These are phyloP conservation scores for Loriculus beryllinus DNA, from an alignment of 2,797 vertebrate genomes.

Conservation along the genomic window DNA sequence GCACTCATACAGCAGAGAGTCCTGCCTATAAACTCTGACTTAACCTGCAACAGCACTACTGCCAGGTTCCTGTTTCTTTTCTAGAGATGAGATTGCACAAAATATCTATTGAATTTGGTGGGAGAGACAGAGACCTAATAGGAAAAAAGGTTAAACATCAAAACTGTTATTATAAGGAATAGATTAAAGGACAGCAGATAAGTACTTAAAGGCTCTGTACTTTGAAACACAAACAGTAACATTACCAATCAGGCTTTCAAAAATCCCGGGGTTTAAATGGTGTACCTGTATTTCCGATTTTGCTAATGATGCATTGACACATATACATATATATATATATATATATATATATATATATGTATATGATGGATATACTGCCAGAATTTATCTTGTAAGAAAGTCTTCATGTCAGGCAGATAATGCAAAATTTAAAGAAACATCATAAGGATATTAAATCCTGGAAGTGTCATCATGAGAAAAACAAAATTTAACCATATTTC, in stretches of 20 bases:
- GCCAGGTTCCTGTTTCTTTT: background rate
- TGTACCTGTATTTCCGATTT: fast-evolving
- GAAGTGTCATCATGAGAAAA: background rate
- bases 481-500: background rate
- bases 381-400: background rate
- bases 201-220: background rate
- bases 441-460: background rate
- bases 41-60: background rate
- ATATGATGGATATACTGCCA: background rate
- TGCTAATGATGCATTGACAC: fast-evolving
- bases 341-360: no score
- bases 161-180: background rate
- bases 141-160: background rate
- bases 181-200: background rate
- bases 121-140: background rate
- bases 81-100: background rate
- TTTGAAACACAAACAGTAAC: background rate
- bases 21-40: background rate
- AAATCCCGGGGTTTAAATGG: background rate
- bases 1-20: background rate
- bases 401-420: background rate
- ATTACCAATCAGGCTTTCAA: background rate
- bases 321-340: no score
- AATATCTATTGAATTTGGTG: background rate
- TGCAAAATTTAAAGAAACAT: background rate